phyloP scores from a whole-genome alignment of 2,113 vertebrate genomes.

The Phoenicopterus ruber region DNA sequence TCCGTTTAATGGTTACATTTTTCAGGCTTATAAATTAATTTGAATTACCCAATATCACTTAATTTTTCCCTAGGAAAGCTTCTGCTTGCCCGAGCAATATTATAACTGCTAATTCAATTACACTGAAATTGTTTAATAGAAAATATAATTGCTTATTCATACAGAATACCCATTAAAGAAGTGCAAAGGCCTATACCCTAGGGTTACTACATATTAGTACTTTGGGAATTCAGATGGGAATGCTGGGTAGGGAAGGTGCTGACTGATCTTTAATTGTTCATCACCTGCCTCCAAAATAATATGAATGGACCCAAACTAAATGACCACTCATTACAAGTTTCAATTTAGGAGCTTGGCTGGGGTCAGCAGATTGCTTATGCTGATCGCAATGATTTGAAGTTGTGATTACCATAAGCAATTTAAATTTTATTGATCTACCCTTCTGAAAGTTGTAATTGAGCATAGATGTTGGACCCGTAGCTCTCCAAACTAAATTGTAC shows the following conservation, averaged over 20 bases:
- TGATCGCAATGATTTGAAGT: conserved; percentile 91
- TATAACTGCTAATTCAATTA: conserved; percentile 86
- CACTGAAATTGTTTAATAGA: conserved; percentile 84
- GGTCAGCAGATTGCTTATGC: conserved; percentile 94
- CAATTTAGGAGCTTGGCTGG: conserved; percentile 82
- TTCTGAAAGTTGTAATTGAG: conserved; percentile 93
- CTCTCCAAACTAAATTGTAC: conserved; percentile 82
- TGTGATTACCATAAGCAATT: conserved; percentile 98
- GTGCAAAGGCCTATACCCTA: conserved; percentile 74
- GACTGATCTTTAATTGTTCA: conserved; percentile 80
- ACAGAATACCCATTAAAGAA: conserved; percentile 82
- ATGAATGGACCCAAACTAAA: conserved; percentile 80
- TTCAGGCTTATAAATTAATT: conserved; percentile 80
- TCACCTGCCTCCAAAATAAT: conserved; percentile 82
- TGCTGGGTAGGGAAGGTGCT: conserved; percentile 69
- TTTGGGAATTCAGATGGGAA: conserved; percentile 75
- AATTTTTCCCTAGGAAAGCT: conserved; percentile 82
- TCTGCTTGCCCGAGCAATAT: conserved; percentile 83
- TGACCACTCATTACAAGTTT: conserved; percentile 85
- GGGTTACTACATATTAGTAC: conserved; percentile 76
- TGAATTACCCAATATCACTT: conserved; percentile 81
- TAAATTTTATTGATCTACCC: conserved; percentile 97
- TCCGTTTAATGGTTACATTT: conserved; percentile 78
- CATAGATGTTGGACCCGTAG: conserved; percentile 77
- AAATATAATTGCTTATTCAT: conserved; percentile 88